phyloP scores from a whole-genome alignment of 2,113 vertebrate species.

The Etheostoma cragini region DNA sequence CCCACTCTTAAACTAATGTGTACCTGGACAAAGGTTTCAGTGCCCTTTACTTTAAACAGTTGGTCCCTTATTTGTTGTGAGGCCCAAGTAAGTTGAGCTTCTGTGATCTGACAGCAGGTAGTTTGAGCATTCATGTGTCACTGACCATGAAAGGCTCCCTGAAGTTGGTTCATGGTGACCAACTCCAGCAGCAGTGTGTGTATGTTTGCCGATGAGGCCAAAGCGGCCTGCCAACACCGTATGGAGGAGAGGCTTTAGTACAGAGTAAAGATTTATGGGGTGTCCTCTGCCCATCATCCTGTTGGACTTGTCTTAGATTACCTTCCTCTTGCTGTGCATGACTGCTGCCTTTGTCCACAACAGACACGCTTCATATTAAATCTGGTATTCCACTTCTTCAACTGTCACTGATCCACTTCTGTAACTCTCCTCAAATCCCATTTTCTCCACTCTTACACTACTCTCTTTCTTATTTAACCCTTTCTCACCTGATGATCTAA shows the following conservation, averaged over 20 bases:
- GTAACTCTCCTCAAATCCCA: slow-evolving; percentile 49
- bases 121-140: slow-evolving; percentile 3
- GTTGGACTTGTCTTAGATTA: slow-evolving; percentile 66
- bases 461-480: slow-evolving; percentile 39
- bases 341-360: slow-evolving; percentile 68
- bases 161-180: not conserved
- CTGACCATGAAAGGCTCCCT: slow-evolving; percentile 6
- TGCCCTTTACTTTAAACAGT: not conserved
- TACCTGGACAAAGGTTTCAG: not conserved
- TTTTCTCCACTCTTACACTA: slow-evolving; percentile 20
- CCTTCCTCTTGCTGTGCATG: slow-evolving; percentile 51
- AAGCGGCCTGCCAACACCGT: slow-evolving; percentile 34
- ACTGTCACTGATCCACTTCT: slow-evolving; percentile 68
- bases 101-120: slow-evolving; percentile 11
- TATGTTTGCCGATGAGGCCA: slow-evolving; percentile 42
- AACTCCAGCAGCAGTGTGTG: not conserved
- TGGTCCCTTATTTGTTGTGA: not conserved
- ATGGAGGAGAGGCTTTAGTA: slow-evolving; percentile 34
- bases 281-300: slow-evolving; percentile 50
- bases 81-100: slow-evolving; percentile 18
- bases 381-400: slow-evolving; percentile 68
- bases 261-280: slow-evolving; percentile 61
- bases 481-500: not conserved
- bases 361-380: slow-evolving; percentile 73
- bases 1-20: not conserved